Conservation (phyloP, 2,888 invertebrate species). For the Augochlorella aurata region DNA sequence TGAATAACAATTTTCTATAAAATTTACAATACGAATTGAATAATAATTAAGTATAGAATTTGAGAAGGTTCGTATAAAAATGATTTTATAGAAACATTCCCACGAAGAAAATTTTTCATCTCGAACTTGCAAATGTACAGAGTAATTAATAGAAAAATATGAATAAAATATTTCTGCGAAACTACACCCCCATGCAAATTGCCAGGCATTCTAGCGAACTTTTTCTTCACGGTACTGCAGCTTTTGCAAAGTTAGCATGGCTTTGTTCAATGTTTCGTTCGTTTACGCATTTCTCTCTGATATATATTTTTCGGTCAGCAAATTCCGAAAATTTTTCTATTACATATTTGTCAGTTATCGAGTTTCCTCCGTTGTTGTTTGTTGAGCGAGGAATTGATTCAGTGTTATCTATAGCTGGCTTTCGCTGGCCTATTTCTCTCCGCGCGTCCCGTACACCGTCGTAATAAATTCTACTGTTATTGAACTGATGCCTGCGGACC, state of each 20-base stretch:
- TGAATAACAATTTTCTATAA: too few relatives aligned
- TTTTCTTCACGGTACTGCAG: too few relatives aligned
- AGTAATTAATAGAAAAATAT: too few relatives aligned
- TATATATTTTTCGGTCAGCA: background rate
- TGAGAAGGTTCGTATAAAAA: too few relatives aligned
- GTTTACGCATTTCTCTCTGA: background rate
- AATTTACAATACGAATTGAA: too few relatives aligned
- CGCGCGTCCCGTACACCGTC: background rate
- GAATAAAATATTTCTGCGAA: too few relatives aligned
- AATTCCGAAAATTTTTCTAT: background rate
- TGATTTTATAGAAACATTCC: too few relatives aligned
- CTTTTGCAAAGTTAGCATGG: background rate
- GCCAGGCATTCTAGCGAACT: too few relatives aligned
- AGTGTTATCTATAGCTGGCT: background rate
- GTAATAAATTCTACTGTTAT: constrained; percentile 27
- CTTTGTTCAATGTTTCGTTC: background rate
- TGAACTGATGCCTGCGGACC: constrained; percentile 6
- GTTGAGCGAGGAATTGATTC: constrained; percentile 10
- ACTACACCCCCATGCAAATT: too few relatives aligned
- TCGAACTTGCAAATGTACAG: too few relatives aligned
- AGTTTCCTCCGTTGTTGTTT: background rate
- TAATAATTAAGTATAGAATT: too few relatives aligned
- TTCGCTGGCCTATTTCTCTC: background rate
- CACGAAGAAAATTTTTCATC: too few relatives aligned
- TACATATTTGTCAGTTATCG: background rate